These are phyloP conservation scores for Bombyx mandarina DNA, from an alignment of 1,140 invertebrate genomes.

Conservation along the genomic window DNA sequence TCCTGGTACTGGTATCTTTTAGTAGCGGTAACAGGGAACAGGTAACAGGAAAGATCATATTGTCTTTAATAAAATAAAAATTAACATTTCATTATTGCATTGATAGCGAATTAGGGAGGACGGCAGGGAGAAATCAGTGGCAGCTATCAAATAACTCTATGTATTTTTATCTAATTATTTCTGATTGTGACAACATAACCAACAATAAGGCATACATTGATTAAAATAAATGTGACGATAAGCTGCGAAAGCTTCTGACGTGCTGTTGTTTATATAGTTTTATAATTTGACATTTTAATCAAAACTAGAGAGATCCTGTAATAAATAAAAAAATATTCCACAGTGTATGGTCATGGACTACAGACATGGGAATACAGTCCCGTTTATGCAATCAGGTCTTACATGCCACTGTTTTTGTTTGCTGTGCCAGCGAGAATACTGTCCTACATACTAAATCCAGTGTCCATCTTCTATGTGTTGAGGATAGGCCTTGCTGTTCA, in stretches of 20 bases:
- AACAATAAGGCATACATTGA: too few species aligned
- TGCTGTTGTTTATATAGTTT: not conserved
- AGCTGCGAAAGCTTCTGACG: not conserved
- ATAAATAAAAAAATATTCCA: constrained; percentile 30
- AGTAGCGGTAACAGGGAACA: too few species aligned
- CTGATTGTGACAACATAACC: too few species aligned
- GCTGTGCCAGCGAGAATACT: constrained; percentile 89
- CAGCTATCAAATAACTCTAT: too few species aligned
- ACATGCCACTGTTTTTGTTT: constrained; percentile 91
- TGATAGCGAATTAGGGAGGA: too few species aligned
- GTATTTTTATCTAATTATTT: too few species aligned
- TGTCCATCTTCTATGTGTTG: constrained; percentile 92
- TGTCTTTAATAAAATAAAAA: too few species aligned
- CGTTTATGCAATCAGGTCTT: constrained; percentile 92
- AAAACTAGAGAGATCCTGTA: not conserved
- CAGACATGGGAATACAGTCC: constrained; percentile 99
- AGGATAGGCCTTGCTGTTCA: constrained; percentile 86
- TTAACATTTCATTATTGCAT: too few species aligned
- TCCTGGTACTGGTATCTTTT: too few species aligned
- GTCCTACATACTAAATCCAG: constrained; percentile 81
- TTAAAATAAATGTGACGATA: too few species aligned
- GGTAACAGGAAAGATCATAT: too few species aligned
- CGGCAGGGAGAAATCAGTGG: too few species aligned
- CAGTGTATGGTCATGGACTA: constrained; percentile 92
- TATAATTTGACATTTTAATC: not conserved